Base-by-base conservation (phyloP, 92 coral and sea anemone species). In the Siderastrea siderea region DNA sequence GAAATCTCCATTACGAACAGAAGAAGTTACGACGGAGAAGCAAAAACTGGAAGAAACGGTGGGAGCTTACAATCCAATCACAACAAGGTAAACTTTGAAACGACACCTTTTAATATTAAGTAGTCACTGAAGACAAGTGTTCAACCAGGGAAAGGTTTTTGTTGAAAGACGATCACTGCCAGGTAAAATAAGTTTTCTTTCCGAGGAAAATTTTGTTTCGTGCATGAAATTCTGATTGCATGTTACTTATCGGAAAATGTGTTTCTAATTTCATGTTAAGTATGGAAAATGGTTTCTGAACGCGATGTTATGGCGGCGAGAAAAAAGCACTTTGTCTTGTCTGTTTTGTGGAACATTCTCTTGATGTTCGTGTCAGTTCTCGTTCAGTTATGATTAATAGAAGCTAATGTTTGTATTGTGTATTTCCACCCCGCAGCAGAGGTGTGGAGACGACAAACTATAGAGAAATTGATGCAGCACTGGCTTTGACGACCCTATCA, bases 401-500 rank as follows among this genome's bases (percentile, higher is more conserved):
- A 45, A 10, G 8, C 17, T 55, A 6, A 82, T 82, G 78, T 82
- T 71, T 58, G 51, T 58, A 19, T 82, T 82, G 57, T 67, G n/a
- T 58, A 14, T 63, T 84, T 78, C 52, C 68, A 68, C 7, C 71
- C 60, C 49, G 48, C 83, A 88, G 74, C 88, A 91, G 94, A 86
- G 77, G 88, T 38, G 82, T 85, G 3, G 96, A 86, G 62, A 83
- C 91, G 14, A 86, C 96, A 17, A 89, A 95, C 88, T 91, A 95
- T 82, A 73, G 98, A 76, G 98, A 95, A 86, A 90, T 95, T 43
- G 98, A 95, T 76, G 98, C 98, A 0, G 98, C 98, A 0, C 63
- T 95, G 54, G 95, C 94, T 44, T 52, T 95, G 85, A 95, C 98
- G 86, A 93, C 92, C n/a, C 95, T 91, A 75, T 93, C 98, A 52